Evolutionary conservation across 2,113 vertebrate species (phyloP).

Genomic region (Picathartes gymnocephalus): DNA sequence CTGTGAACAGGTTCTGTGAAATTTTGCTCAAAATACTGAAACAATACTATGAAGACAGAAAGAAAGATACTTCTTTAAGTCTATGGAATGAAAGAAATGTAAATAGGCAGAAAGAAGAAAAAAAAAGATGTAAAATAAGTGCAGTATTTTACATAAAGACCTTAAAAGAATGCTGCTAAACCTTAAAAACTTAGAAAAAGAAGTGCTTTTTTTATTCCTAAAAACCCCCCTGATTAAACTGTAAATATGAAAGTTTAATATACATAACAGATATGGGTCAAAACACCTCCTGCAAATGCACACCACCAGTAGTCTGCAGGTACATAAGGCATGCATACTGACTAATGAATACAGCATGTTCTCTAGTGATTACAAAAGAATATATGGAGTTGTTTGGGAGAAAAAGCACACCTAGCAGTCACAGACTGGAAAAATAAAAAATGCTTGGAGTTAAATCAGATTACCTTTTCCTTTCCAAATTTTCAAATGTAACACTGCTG

Average conservation of each 20-base stretch:
- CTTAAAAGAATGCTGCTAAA: not conserved
- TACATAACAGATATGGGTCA: not conserved
- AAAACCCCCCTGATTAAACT: not conserved
- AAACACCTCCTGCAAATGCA: not conserved
- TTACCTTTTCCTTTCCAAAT: not conserved
- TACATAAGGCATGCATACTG: not conserved
- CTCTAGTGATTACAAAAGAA: not conserved
- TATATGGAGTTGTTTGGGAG: not conserved
- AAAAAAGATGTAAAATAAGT: not conserved
- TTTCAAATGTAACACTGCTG: not conserved
- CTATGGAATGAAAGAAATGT: not conserved
- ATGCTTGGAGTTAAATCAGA: not conserved
- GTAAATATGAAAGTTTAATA: not conserved
- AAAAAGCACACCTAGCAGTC: not conserved
- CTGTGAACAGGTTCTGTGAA: not conserved
- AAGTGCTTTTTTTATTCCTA: not conserved
- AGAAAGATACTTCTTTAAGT: not conserved
- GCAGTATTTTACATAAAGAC: not conserved
- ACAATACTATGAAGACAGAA: not conserved
- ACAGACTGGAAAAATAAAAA: not conserved
- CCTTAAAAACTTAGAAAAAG: not conserved
- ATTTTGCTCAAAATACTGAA: not conserved
- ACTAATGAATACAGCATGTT: not conserved
- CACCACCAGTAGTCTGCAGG: not conserved
- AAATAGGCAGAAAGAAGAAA: not conserved